Conservation (phyloP, 2,797 vertebrate species). For the Siniperca undulata region DNA sequence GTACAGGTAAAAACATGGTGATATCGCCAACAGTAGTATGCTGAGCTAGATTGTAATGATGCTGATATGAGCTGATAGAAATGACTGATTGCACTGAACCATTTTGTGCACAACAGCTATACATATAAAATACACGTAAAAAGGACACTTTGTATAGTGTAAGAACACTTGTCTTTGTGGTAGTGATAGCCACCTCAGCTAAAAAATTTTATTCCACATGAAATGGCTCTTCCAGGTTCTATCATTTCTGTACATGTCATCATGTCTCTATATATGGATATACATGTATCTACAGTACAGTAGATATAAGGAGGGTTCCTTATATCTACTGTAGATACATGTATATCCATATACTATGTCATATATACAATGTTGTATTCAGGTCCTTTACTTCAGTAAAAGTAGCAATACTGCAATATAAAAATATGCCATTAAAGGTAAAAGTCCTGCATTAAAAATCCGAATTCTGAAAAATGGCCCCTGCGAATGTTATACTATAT, state of each 20-base stretch:
- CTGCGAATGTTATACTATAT: background rate
- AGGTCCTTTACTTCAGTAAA: background rate
- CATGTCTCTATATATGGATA: too few relatives aligned
- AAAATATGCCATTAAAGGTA: background rate
- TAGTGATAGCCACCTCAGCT: background rate
- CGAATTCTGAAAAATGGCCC: too few relatives aligned
- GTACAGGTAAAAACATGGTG: conserved; percentile 1
- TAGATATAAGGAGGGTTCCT: too few relatives aligned
- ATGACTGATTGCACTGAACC: background rate
- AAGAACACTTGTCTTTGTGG: background rate
- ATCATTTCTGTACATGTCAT: background rate
- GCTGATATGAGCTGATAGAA: conserved; percentile 10
- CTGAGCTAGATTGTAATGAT: background rate
- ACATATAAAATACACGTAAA: background rate
- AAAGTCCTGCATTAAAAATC: background rate
- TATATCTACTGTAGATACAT: too few relatives aligned
- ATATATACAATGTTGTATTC: background rate
- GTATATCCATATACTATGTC: background rate
- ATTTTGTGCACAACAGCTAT: conserved; percentile 5
- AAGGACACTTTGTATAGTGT: background rate
- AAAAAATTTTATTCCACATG: background rate
- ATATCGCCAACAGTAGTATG: background rate
- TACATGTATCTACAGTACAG: too few relatives aligned
- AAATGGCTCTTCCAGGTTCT: background rate
- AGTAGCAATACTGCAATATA: background rate